Evolutionary conservation across 1,140 invertebrate species (phyloP).

Genomic region (Zophobas morio): DNA sequence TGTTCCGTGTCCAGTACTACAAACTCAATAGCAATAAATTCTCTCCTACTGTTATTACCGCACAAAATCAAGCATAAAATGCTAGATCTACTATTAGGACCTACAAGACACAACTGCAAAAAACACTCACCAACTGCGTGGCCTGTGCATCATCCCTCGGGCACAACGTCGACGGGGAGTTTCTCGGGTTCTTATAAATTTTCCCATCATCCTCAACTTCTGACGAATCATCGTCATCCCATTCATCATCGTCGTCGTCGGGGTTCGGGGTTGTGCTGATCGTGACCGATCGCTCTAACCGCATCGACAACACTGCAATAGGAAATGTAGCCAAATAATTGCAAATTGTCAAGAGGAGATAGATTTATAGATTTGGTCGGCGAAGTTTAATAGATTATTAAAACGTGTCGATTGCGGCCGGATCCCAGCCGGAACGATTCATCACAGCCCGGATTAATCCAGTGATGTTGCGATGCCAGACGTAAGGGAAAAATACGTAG

Average conservation of each 20-base stretch:
- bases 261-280: conserved; percentile 70
- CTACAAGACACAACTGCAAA: no score
- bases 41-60: no score
- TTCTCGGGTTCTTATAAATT: conserved; percentile 91
- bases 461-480: neutral
- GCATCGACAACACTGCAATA: conserved; percentile 25
- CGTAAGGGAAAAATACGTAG: neutral
- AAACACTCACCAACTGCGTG: conserved; percentile 69
- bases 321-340: conserved; percentile 17
- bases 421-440: neutral
- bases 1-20: no score
- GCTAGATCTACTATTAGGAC: no score
- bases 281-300: conserved; percentile 33
- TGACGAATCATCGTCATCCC: conserved; percentile 71
- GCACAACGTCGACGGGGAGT: conserved; percentile 86
- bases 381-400: conserved; percentile 31
- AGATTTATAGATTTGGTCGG: conserved; percentile 20
- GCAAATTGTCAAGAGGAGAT: conserved; percentile 5
- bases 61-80: no score
- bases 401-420: conserved; percentile 4
- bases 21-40: no score
- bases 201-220: conserved; percentile 81
- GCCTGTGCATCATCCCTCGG: conserved; percentile 86
- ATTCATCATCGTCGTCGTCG: conserved; percentile 77
- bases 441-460: conserved; percentile 4